These are phyloP conservation scores for Hypsibius dujardini DNA, from an alignment of 1,140 invertebrate genomes.

Conservation along the genomic window DNA sequence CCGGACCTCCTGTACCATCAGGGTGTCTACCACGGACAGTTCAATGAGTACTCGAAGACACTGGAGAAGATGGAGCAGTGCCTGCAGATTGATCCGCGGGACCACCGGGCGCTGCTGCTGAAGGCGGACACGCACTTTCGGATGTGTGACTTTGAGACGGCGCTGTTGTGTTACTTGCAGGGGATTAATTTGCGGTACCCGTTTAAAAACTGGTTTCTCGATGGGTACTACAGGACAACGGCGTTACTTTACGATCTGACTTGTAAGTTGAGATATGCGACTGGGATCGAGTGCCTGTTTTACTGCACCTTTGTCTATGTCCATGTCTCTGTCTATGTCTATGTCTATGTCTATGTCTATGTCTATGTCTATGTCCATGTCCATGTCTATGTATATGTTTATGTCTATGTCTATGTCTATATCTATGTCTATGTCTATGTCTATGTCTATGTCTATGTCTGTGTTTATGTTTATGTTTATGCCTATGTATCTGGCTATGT, in stretches of 20 bases:
- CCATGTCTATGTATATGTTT: too few relatives aligned
- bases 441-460: too few relatives aligned
- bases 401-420: too few relatives aligned
- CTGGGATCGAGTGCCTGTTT: too few relatives aligned
- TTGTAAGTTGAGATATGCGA: too few relatives aligned
- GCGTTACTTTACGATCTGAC: slow-evolving; percentile 5
- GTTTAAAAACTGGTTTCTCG: neutral
- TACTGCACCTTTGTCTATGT: too few relatives aligned
- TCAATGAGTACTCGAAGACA: neutral
- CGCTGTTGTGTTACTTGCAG: neutral
- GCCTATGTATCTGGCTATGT: too few relatives aligned
- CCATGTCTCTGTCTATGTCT: too few relatives aligned
- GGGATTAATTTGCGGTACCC: neutral
- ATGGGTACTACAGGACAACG: slow-evolving; percentile 2
- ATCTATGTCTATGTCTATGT: too few relatives aligned
- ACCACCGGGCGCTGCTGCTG: slow-evolving; percentile 4
- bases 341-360: too few relatives aligned
- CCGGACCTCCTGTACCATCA: neutral
- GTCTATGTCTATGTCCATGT: too few relatives aligned
- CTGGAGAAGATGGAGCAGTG: neutral
- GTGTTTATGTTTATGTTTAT: too few relatives aligned
- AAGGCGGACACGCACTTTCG: slow-evolving; percentile 9
- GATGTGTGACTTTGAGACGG: slow-evolving; percentile 11
- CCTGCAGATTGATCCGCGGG: neutral
- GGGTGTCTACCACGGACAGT: neutral